phyloP scores from a whole-genome alignment of 2,113 vertebrate species.

The Taxidea taxus region DNA sequence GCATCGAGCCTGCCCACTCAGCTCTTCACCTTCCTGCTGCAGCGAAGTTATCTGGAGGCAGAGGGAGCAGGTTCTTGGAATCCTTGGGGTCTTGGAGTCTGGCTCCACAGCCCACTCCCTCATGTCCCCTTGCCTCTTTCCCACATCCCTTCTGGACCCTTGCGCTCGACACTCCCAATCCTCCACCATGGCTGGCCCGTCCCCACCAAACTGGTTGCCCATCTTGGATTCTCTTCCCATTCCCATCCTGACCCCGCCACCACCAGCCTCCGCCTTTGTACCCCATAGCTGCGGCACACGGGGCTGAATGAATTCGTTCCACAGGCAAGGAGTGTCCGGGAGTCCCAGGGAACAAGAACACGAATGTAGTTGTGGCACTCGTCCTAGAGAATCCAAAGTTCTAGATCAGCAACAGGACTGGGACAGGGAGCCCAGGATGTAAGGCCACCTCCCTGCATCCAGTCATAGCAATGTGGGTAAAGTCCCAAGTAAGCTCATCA shows the following conservation, averaged over 20 bases:
- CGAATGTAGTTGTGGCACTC: constrained; percentile 97
- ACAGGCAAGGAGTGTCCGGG: constrained; percentile 91
- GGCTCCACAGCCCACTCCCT: background rate
- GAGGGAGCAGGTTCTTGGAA: background rate
- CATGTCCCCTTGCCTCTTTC: background rate
- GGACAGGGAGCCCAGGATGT: background rate
- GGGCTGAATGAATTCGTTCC: constrained; percentile 96
- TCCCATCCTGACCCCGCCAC: background rate
- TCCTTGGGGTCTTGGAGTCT: background rate
- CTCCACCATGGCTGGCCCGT: background rate
- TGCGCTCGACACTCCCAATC: too few relatives aligned
- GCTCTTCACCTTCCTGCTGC: constrained; percentile 91
- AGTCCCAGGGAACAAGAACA: constrained; percentile 91
- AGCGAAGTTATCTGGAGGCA: constrained; percentile 74
- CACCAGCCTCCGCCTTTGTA: constrained; percentile 57
- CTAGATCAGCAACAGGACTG: constrained; percentile 9
- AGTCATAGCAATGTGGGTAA: background rate
- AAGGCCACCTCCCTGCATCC: background rate
- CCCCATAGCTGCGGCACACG: constrained; percentile 94
- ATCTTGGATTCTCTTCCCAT: background rate
- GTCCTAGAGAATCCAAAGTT: constrained; percentile 81
- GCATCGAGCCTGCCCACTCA: constrained; percentile 93
- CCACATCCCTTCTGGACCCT: background rate
- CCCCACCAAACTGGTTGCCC: background rate
- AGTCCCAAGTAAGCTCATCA: background rate